Evolutionary conservation across 2,113 vertebrate genomes (phyloP), one percentile per base, ranked within the genome.

Genomic region (Vimba vimba): DNA sequence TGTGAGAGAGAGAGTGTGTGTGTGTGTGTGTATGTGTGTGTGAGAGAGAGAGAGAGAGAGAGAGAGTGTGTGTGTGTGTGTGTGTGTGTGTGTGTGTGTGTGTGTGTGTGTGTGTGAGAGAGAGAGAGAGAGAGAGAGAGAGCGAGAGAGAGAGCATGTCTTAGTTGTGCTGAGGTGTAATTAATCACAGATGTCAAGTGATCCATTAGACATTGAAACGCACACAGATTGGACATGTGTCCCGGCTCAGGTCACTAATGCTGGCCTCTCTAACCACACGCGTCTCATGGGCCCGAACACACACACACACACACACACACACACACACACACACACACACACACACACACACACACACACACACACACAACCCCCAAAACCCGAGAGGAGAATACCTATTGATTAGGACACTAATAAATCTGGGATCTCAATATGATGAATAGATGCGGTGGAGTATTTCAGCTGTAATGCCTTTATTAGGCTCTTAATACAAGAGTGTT

Each of bases 201-300:
- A 78, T 77, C 86, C 85, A 89, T 89, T 89, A 89, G 84, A 85
- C 86, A 89, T 89, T 89, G 81, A 88, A 64, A 84, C 80, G 71
- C 78, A 27, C 84, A 83, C 82, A 85, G 85, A 83, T 84, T 89
- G 86, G 84, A 89, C 89, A 57, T 87, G 85, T 88, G 89, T 87
- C 82, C 78, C 21, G 36, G 71, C 62, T 85, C 87, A 86, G 86
- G 84, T 86, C 89, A 86, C 84, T 88, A 88, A 86, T 68, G 78
- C 71, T 86, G 89, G 77, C 86, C 86, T 89, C 78, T 71, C 86
- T 86, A 87, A 89, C 88, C 88, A 69, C 84, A 73, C 79, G 30
- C 43, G 79, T 87, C 88, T 87, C 88, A 75, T 62, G 83, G 79
- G 86, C 82, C 85, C 7, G 50, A 76, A 77, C 85, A 43, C 43